Evolutionary conservation across 2,113 vertebrate species (phyloP).

Genomic region (Tychaedon coryphoeus): DNA sequence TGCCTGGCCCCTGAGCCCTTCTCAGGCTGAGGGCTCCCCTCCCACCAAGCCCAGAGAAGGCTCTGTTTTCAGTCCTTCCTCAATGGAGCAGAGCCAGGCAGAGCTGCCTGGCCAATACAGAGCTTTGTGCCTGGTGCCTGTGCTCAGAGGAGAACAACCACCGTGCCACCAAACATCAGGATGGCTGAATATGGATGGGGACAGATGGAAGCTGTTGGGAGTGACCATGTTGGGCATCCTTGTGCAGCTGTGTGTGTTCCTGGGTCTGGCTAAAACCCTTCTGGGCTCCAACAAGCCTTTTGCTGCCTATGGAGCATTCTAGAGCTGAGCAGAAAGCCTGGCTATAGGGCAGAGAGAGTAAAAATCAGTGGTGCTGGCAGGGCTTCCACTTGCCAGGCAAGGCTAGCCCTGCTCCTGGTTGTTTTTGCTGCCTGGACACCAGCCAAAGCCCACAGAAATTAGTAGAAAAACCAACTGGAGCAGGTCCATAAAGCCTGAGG

Average conservation of each 20-base stretch:
- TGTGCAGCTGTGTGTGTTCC: fast-evolving
- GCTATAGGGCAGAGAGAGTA: background rate
- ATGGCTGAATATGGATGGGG: fast-evolving
- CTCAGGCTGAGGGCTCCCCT: background rate
- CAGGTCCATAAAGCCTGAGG: slow-evolving; percentile 49
- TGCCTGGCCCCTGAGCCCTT: background rate
- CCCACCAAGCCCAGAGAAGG: background rate
- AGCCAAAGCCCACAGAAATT: slow-evolving; percentile 62
- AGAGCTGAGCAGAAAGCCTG: background rate
- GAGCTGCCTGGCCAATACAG: background rate
- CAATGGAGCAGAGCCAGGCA: background rate
- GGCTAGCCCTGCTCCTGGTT: background rate
- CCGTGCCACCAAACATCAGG: fast-evolving
- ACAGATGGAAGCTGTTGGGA: background rate
- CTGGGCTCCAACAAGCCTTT: background rate
- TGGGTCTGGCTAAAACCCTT: background rate
- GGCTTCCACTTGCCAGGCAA: background rate
- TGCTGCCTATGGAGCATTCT: background rate
- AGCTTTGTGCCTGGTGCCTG: background rate
- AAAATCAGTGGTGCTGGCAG: background rate
- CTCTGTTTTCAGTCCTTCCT: background rate
- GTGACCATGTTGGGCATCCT: background rate
- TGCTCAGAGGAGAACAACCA: fast-evolving
- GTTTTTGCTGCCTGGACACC: slow-evolving; percentile 24
- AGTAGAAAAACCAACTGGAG: slow-evolving; percentile 57